Evolutionary conservation across 2,797 vertebrate genomes (phyloP).

Genomic region (Galaxias olidus): DNA sequence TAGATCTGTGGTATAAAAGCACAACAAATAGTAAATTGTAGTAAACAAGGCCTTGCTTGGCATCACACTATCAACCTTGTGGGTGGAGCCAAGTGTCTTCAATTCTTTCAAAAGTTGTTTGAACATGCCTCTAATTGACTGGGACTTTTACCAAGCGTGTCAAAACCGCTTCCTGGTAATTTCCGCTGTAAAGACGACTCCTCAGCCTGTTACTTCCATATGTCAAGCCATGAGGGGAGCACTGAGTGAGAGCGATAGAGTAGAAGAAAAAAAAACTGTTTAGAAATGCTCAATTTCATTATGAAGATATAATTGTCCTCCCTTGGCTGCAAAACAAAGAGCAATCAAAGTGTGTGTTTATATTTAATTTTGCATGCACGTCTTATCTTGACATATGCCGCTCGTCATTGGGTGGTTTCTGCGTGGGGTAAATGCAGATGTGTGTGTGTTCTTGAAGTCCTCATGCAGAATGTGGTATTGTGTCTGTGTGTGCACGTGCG

Average conservation of each 20-base stretch:
- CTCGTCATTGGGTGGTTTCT: slow-evolving; percentile 45
- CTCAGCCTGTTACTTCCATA: slow-evolving; percentile 66
- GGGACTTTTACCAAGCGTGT: slow-evolving; percentile 62
- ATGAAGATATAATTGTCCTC: slow-evolving; percentile 72
- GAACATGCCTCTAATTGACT: slow-evolving; percentile 58
- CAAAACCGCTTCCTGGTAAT: slow-evolving; percentile 64
- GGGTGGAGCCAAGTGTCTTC: slow-evolving; percentile 24
- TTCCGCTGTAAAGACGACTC: slow-evolving; percentile 64
- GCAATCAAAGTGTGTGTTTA: slow-evolving; percentile 63
- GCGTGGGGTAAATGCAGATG: slow-evolving; percentile 16
- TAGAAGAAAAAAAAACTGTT: slow-evolving; percentile 36
- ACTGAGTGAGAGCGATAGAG: slow-evolving; percentile 22
- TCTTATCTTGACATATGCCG: slow-evolving; percentile 67
- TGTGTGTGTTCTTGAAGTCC: slow-evolving; percentile 12
- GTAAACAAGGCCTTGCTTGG: too few relatives aligned
- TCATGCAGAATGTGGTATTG: slow-evolving; percentile 20
- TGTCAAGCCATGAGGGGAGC: slow-evolving; percentile 51
- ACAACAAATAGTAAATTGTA: too few relatives aligned
- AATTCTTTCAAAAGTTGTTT: slow-evolving; percentile 32
- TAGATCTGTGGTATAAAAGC: too few relatives aligned
- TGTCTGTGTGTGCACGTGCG: too few relatives aligned
- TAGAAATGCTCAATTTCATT: slow-evolving; percentile 59
- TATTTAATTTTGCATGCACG: slow-evolving; percentile 65
- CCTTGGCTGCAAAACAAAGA: slow-evolving; percentile 68
- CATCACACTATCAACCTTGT: slow-evolving; percentile 49